Conservation (phyloP, 2,113 vertebrate species). For the Xenus cinereus region DNA sequence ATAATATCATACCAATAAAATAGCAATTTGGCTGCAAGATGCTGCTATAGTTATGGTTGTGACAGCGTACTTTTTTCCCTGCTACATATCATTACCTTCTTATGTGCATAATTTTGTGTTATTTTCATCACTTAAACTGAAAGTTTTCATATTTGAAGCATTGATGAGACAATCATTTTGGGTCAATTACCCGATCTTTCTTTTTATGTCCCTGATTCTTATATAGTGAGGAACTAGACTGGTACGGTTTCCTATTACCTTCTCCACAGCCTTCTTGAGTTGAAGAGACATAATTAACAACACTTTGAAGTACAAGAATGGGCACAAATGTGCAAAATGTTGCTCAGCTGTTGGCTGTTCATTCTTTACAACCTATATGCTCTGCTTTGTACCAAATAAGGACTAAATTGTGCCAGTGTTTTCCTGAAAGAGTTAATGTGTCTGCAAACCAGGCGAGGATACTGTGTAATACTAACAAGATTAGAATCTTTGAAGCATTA, state of each 20-base stretch:
- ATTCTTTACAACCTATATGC: background rate
- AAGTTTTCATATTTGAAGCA: background rate
- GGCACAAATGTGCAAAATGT: background rate
- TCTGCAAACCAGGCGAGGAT: background rate
- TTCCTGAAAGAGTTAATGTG: background rate
- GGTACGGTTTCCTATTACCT: background rate
- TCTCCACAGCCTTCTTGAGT: background rate
- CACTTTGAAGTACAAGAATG: background rate
- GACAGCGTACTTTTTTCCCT: background rate
- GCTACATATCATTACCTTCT: background rate
- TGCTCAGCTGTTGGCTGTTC: background rate
- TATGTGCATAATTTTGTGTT: background rate
- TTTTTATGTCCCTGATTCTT: background rate
- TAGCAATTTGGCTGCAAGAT: background rate
- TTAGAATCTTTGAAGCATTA: background rate
- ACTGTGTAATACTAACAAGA: background rate
- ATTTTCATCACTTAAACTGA: background rate
- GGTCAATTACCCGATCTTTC: background rate
- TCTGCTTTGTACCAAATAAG: background rate
- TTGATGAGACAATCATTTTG: background rate
- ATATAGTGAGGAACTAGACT: background rate
- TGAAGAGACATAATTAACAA: background rate
- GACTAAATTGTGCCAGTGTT: background rate
- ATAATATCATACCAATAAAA: background rate
- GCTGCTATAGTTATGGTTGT: background rate